Base-by-base conservation (phyloP, 2,888 invertebrate genomes). In the Caenorhabditis uteleia region DNA sequence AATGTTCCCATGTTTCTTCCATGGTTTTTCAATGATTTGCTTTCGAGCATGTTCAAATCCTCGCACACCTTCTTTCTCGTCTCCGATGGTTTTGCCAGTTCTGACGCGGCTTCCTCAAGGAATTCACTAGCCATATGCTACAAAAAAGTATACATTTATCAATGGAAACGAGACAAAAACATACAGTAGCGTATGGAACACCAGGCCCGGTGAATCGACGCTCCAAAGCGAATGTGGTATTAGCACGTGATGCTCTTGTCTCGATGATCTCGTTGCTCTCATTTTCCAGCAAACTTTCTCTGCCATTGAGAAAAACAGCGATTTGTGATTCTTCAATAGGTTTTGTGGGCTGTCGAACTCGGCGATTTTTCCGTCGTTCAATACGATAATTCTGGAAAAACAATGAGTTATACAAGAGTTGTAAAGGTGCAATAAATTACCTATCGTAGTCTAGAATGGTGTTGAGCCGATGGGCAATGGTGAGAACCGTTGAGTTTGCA, bases 391-490 rank as follows among this genome's bases (percentile, higher is more conserved):
- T 62, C 85, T 85, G 79, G 10, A 82, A 64, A 26, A 18, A 33
- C 5, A n/a, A 21, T 18, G n/a, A 38, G 14, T 29, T 4, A 8
- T 51, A 16, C 25, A 84, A 69, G 23, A 84, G 77, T 49, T 83
- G 84, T 76, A 12, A 78, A 53, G 27, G 5, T 7, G 14, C 23
- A 25, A 25, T 3, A 46, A 43, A 20, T n/a, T 25, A 77, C 76
- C 68, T 70, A 79, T 91, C 90, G 29, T 90, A 91, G 86, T 93
- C 92, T 88, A 93, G 88, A 77, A 94, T 92, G 23, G 93, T 94
- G 85, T 93, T 93, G 64, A 94, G 88, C 16, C 93, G 88, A 86
- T 94, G 93, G 34, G 93, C 93, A 83, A 94, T 93, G 1, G 93
- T 93, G 23, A 94, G 88, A 47, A 94, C 90, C 4, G 93, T 93